Evolutionary conservation across 2,888 invertebrate species (phyloP).

Genomic region (Rotaria socialis): DNA sequence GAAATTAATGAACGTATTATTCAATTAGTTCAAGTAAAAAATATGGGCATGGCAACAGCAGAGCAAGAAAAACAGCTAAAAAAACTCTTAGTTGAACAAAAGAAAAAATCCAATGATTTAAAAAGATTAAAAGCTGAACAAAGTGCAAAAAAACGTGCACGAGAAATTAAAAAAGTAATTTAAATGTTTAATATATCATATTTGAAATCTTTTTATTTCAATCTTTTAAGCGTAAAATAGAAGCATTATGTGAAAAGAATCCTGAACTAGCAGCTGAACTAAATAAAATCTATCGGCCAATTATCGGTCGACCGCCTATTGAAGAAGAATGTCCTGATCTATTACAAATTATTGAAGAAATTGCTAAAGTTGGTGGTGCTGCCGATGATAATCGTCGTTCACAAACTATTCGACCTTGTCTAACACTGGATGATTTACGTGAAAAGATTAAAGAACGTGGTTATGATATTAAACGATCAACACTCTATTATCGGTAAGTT

Average conservation of each 20-base stretch:
- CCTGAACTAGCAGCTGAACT: slow-evolving; percentile 16
- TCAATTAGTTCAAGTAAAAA: slow-evolving; percentile 13
- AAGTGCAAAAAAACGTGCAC: background rate
- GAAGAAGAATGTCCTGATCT: slow-evolving; percentile 36
- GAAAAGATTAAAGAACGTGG: slow-evolving; percentile 33
- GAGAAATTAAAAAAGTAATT: background rate
- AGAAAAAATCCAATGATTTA: slow-evolving; percentile 30
- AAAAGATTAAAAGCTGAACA: slow-evolving; percentile 25
- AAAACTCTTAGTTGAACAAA: slow-evolving; percentile 28
- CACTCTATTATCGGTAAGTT: slow-evolving; percentile 25
- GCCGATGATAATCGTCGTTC: slow-evolving; percentile 18
- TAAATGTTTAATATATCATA: too few relatives aligned
- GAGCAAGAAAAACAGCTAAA: slow-evolving; percentile 9
- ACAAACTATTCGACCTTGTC: slow-evolving; percentile 5
- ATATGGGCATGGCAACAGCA: slow-evolving; percentile 13
- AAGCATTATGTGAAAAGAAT: slow-evolving; percentile 14
- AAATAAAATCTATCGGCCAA: slow-evolving; percentile 8
- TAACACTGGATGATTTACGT: slow-evolving; percentile 34
- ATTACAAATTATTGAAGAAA: slow-evolving; percentile 27
- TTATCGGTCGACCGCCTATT: slow-evolving; percentile 18
- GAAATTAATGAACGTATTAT: slow-evolving; percentile 9
- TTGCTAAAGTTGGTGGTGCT: slow-evolving; percentile 30
- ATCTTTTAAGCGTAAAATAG: background rate
- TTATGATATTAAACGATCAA: slow-evolving; percentile 34
- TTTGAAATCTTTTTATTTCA: too few relatives aligned